Percentiles rank a stretch among this genome's conserved stretches.
Evolutionary conservation across 2,113 vertebrate species (phyloP).

Genomic region (Bubo scandiacus): DNA sequence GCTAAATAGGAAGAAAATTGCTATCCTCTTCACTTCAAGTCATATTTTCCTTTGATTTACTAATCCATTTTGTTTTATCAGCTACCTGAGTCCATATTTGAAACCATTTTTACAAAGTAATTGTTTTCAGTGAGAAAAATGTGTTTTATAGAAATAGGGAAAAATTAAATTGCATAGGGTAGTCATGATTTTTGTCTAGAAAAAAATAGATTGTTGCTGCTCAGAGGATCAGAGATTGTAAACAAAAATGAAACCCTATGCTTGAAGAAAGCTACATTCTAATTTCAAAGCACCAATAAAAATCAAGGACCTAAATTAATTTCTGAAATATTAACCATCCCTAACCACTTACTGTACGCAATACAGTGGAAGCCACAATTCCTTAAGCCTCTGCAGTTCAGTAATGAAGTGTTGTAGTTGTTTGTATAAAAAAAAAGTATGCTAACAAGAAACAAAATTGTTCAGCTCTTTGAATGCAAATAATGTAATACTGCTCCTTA

Average conservation of each 20-base stretch:
- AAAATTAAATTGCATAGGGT: not conserved
- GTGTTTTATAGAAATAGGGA: not conserved
- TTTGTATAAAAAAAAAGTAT: not conserved
- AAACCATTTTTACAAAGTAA: not conserved
- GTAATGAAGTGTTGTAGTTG: not conserved
- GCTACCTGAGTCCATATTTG: not conserved
- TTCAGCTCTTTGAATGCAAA: not conserved
- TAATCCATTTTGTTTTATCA: constrained; percentile 40
- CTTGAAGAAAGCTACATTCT: not conserved
- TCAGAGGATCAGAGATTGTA: not conserved
- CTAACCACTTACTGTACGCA: not conserved
- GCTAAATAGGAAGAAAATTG: constrained; percentile 13
- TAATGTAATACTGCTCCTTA: not conserved
- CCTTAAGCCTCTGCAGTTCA: not conserved
- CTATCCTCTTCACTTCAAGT: not conserved
- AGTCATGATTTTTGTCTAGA: not conserved
- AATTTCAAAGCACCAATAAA: not conserved
- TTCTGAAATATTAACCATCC: not conserved
- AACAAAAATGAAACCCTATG: not conserved
- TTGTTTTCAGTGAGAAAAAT: constrained; percentile 24
- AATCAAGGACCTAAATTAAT: not conserved
- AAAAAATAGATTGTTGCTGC: not conserved
- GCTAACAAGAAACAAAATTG: not conserved
- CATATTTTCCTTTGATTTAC: constrained; percentile 38
- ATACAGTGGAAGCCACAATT: not conserved